Conservation (phyloP, 2,797 vertebrate genomes). For the Parauchenoglanis ngamensis region DNA sequence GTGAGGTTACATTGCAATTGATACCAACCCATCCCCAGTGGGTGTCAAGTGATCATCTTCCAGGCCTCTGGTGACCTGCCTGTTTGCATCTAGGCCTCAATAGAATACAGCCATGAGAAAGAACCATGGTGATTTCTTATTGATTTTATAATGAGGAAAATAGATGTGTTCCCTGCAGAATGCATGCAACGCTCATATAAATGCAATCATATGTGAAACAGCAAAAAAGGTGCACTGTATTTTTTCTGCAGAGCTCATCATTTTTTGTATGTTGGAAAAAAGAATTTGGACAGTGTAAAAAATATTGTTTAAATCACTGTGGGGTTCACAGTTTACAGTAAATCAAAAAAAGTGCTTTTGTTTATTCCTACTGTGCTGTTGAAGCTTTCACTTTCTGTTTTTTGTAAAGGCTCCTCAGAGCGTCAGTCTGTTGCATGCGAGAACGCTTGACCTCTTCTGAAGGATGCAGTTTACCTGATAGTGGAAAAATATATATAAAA, state of each 20-base stretch:
- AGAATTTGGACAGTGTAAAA: not conserved
- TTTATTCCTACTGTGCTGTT: not conserved
- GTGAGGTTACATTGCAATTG: slow-evolving; percentile 6
- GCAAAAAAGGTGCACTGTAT: not conserved
- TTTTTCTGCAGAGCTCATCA: not conserved
- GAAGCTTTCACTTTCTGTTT: not conserved
- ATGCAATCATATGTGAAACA: not conserved
- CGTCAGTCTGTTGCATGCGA: not conserved
- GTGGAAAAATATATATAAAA: slow-evolving; percentile 23
- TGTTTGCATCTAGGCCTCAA: not conserved
- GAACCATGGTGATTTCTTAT: slow-evolving; percentile 3
- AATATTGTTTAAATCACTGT: not conserved
- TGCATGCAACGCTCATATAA: not conserved
- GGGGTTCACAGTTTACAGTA: not conserved
- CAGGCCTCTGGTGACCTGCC: slow-evolving; percentile 43
- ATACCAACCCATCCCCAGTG: slow-evolving; percentile 21
- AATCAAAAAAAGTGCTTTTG: not conserved
- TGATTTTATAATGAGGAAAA: not conserved
- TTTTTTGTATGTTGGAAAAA: not conserved
- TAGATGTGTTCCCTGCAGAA: not conserved
- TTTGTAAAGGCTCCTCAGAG: not conserved
- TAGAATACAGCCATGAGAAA: not conserved
- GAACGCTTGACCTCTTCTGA: slow-evolving; percentile 13
- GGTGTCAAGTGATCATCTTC: slow-evolving; percentile 27
- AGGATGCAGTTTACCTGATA: slow-evolving; percentile 29